Base-by-base conservation (phyloP, 2,797 vertebrate species). In the Momotus momota region DNA sequence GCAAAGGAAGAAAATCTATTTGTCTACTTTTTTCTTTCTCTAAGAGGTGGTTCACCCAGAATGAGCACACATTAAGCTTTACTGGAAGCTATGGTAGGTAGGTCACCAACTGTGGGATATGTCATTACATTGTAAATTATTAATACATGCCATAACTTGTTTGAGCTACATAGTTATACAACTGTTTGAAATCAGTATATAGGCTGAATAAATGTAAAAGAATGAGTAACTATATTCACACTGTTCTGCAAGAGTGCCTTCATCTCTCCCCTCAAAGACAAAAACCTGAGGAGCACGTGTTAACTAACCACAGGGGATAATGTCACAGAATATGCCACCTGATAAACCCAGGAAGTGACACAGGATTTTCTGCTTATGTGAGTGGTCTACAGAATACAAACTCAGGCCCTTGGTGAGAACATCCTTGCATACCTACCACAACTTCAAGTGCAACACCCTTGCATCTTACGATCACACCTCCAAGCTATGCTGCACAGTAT, bases 251-350 rank as follows among this genome's bases (percentile, higher is more conserved):
- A 18, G 40, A 87, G 18, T 80, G 17, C 23, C 41, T 90, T 87
- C 79, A 80, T 12, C 25, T 82, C 33, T 65, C 3, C 12, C 14
- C 25, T 69, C 40, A 81, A 40, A 82, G 54, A 12, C 54, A 58
- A 38, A 43, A 46, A 73, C 43, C 41, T 58, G 67, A 52, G 73
- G 6, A 54, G 2, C 5, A 10, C 31, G 38, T 57, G 41, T 41
- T 55, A 2, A 31, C 62, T 52, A 75, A 72, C 25, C 2, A 2
- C 0, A 0, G 31, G 29, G 72, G 13, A 12, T 10, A 66, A 48
- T n/a, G 27, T 9, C 54, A 40, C 20, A 12, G 41, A 15, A 2
- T 6, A 33, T 29, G 21, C 26, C 41, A 22, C 33, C 13, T 41
- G 31, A 29, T 14, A 62, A 73, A 77, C 5, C 31, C 26, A 43